phyloP scores from a whole-genome alignment of 35 echinoderm and acorn worm genomes.

The Anneissia japonica region DNA sequence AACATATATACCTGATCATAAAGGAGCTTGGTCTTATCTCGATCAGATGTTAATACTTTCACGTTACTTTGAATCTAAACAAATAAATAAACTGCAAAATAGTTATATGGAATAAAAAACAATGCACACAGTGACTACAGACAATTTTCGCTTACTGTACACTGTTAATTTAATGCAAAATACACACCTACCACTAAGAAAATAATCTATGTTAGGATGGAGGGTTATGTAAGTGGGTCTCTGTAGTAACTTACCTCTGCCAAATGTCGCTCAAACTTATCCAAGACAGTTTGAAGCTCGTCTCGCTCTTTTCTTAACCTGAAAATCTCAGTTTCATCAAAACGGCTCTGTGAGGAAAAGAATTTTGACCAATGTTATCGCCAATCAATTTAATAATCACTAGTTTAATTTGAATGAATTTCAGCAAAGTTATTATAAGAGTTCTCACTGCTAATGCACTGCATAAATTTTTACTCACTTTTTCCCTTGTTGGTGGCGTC shows the following conservation, averaged over 20 bases:
- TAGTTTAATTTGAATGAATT: too few species aligned
- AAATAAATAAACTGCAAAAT: not conserved
- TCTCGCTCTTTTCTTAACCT: slow-evolving; percentile 63
- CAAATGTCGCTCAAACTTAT: slow-evolving; percentile 91
- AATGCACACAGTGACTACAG: too few species aligned
- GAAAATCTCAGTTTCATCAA: slow-evolving; percentile 73
- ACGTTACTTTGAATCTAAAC: slow-evolving; percentile 94
- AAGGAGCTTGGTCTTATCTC: slow-evolving; percentile 84
- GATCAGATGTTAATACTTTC: slow-evolving; percentile 81
- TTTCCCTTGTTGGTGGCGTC: slow-evolving; percentile 40
- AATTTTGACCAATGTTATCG: too few species aligned
- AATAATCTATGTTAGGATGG: too few species aligned
- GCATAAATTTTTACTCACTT: not conserved
- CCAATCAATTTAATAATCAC: too few species aligned
- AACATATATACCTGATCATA: slow-evolving; percentile 79
- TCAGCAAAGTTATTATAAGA: too few species aligned
- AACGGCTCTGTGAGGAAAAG: slow-evolving; percentile 18
- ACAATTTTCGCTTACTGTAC: too few species aligned
- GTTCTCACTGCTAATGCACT: too few species aligned
- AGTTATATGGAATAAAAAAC: not conserved
- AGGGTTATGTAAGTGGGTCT: too few species aligned
- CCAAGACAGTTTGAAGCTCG: slow-evolving; percentile 60
- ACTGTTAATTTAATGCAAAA: too few species aligned
- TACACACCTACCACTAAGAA: too few species aligned
- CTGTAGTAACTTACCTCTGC: slow-evolving; percentile 58